phyloP scores from a whole-genome alignment of 1,140 invertebrate genomes.

The Teleogryllus occipitalis region DNA sequence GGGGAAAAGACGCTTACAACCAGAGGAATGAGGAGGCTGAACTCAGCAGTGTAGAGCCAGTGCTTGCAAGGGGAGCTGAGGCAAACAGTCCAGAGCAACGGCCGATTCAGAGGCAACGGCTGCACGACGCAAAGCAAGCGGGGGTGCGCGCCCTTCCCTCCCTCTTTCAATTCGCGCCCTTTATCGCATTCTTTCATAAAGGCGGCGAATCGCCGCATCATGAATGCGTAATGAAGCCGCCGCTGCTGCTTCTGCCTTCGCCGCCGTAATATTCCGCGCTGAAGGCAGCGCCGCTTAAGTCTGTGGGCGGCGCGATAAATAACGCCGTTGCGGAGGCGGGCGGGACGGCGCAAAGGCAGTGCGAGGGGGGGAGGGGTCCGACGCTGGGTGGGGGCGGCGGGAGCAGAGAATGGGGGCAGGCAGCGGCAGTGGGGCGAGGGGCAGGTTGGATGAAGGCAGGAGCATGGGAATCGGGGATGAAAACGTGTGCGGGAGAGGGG shows the following conservation, averaged over 20 bases:
- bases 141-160: not conserved
- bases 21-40: too few species aligned
- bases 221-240: conserved; percentile 1
- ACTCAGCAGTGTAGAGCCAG: too few species aligned
- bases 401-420: too few species aligned
- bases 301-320: not conserved
- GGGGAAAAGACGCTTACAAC: too few species aligned
- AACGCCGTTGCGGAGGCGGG: too few species aligned
- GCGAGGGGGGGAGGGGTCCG: too few species aligned
- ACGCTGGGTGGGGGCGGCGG: too few species aligned
- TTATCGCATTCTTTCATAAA: conserved; percentile 1
- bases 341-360: not conserved
- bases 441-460: too few species aligned
- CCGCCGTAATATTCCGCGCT: not conserved
- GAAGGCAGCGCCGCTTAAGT: not conserved
- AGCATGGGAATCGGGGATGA: too few species aligned
- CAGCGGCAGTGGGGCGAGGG: too few species aligned
- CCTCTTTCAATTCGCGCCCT: not conserved
- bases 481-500: too few species aligned
- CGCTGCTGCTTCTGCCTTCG: not conserved
- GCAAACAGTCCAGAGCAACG: not conserved
- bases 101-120: not conserved
- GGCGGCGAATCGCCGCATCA: not conserved
- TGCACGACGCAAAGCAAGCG: not conserved
- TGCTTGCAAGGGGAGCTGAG: not conserved